Base-by-base conservation (phyloP, 2,888 invertebrate genomes). In the Ophion ventricosus region DNA sequence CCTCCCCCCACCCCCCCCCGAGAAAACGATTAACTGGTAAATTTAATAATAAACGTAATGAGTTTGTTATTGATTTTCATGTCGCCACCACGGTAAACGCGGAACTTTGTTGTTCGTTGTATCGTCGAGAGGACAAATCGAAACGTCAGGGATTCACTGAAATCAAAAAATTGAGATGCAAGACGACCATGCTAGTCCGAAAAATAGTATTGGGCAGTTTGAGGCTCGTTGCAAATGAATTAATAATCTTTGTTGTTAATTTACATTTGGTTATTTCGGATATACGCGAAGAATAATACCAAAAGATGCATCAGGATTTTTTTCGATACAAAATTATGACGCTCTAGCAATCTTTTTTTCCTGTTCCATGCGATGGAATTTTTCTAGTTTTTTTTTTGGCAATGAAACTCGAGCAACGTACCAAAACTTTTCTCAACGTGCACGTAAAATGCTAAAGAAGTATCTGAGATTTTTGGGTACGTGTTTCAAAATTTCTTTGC, bases 21-120 rank as follows among this genome's bases (percentile, higher is more conserved):
- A 85, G 78, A 85, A 86, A 82, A 87, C 87, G 76, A 89, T 88
- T 87, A 85, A 86, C 85, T 85, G 85, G 87, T 87, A 87, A 88
- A 89, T 87, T 88, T 88, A 74, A 84, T 88, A 56, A 87, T 86
- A 89, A 85, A 89, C 87, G 80, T 82, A 66, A 84, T 89, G 87
- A 84, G 88, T 91, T 91, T 89, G 88, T 91, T 91, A 89, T 91
- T 49, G 85, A 89, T 89, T 91, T 91, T 88, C 88, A 89, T 84
- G 89, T 87, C 85, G 82, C 87, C 89, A 86, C 86, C 86, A 87
- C 54, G 26, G 17, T 84, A 84, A 87, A 86, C 82, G 84, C 85
- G 85, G 74, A 82, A 87, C 84, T 72, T 85, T 85, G 49, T 56
- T 80, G 87, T 87, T 89, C 88, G 88, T 89, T 89, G 88, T 88